Evolutionary conservation across 2,888 invertebrate species (phyloP), one percentile per base, ranked within the genome.

Genomic region (Meiosimyza platycephala): DNA sequence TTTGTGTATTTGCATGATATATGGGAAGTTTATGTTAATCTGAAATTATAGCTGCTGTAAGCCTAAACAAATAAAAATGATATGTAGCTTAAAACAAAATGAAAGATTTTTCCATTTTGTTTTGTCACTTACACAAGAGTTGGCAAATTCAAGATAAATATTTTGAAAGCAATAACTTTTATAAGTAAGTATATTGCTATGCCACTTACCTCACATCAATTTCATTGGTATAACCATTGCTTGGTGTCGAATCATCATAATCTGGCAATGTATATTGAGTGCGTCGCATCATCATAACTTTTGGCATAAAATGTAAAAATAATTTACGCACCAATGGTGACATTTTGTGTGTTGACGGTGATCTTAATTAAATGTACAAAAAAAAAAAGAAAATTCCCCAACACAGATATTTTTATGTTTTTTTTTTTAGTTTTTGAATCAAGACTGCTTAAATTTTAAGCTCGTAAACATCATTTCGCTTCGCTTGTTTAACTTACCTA

Each of bases 271-370:
- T 92, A 84, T 95, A 96, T 77, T 94, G 94, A 15, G 97, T 96
- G 77, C 97, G 90, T 70, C 95, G 90, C 95, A 98, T 97, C 90
- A 96, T 93, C 81, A 98, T 90, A 40, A 96, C 87, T 79, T 94
- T 92, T 0, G 98, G 98, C 94, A 98, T 95, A 84, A 95, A 92
- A 84, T 96, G 93, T n/a, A 98, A 90, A 87, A 98, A 97, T 75
- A 97, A 89, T 82, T 93, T 93, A 81, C 94, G 92, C 82, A 97
- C 94, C 91, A 95, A 93, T 0, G 95, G 94, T 0, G 97, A 94
- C 96, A 98, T 96, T 80, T 94, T 95, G 87, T 97, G 96, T 0
- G 97, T 97, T 6, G 96, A 95, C 18, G 97, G 96, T 0, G 95
- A 95, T 85, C 95, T 95, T 78, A 76, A 71, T 63, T 54, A 11